A percentile compares a stretch with the other conserved stretches of the same genome.
These are phyloP conservation scores for Ammodytes marinus DNA, from an alignment of 2,113 vertebrate species.

Conservation along the genomic window DNA sequence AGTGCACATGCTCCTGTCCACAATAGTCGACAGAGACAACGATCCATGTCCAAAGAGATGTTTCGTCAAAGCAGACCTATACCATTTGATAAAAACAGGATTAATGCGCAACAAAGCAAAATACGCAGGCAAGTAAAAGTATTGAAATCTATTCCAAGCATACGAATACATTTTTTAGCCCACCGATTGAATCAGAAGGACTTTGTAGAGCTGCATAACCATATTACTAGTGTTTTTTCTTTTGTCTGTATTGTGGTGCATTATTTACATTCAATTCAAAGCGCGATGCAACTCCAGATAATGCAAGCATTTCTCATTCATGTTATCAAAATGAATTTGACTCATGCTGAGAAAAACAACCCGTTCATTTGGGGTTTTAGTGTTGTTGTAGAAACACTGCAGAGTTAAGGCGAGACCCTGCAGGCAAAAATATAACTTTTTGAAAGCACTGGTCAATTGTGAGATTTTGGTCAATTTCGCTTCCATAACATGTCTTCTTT, in stretches of 20 bases:
- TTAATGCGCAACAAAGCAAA: constrained; percentile 18
- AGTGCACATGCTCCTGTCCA: constrained; percentile 53
- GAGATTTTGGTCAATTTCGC: too few species aligned
- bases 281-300: neutral
- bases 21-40: constrained; percentile 30
- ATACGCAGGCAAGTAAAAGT: neutral
- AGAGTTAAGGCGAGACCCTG: neutral
- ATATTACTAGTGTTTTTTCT: constrained; percentile 3
- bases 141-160: constrained; percentile 15
- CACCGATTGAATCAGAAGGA: constrained; percentile 10
- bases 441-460: too few species aligned
- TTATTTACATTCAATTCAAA: constrained; percentile 16
- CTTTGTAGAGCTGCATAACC: constrained; percentile 5
- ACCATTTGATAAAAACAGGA: constrained; percentile 2
- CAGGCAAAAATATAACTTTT: neutral
- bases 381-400: neutral
- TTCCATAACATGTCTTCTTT: too few species aligned
- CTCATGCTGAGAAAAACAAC: neutral
- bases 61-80: constrained; percentile 51
- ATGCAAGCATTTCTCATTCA: constrained; percentile 1
- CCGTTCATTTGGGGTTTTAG: neutral
- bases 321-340: constrained; percentile 11
- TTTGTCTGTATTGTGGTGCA: neutral
- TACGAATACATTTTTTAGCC: constrained; percentile 4
- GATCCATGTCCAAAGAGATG: constrained; percentile 36